Base-by-base conservation (phyloP, 1,140 invertebrate genomes). In the Trichonephila clavipes region DNA sequence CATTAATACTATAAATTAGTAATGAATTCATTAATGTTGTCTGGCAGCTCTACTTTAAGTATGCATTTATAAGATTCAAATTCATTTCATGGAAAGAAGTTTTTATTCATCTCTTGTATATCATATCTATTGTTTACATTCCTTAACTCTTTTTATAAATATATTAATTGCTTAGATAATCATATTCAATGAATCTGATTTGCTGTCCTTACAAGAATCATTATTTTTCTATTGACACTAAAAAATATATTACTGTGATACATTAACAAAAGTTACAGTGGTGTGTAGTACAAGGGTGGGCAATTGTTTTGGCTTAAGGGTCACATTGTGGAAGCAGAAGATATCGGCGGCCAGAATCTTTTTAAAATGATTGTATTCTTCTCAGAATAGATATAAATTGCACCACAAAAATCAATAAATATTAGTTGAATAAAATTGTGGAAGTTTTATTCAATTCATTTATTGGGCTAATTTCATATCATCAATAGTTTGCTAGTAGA, bases 221-320 rank as follows among this genome's bases (percentile, higher is more conserved):
- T 77, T 77, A 34, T 77, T 77, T 34, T 77, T 34, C 14, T 77
- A 40, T 18, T 77, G 24, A 77, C 6, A 34, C 12, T 28, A 34
- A n/a, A n/a, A 77, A 77, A 34, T 40, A 16, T 72, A 77, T 18
- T 77, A 77, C 72, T 77, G 72, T 77, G 72, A 77, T 77, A 77
- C 28, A 77, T 19, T 34, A 40, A 77, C 14, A 64, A 72, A 77
- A 77, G 34, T 34, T 77, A 34, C 12, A 21, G 34, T 3, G 2
- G 4, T 40, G 34, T 3, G 34, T 28, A 28, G 28, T 28, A 40
- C 4, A 40, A 2, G 34, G 34, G 34, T 40, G 34, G 34, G 34
- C 1, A 40, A 40, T 40, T 40, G 34, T 40, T 40, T 40, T 40
- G 34, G 34, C 34, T 40, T 40, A 40, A 40, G 34, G 34, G 4